Base-by-base conservation (phyloP, 2,113 vertebrate genomes). In the Chlamydotis undulata region DNA sequence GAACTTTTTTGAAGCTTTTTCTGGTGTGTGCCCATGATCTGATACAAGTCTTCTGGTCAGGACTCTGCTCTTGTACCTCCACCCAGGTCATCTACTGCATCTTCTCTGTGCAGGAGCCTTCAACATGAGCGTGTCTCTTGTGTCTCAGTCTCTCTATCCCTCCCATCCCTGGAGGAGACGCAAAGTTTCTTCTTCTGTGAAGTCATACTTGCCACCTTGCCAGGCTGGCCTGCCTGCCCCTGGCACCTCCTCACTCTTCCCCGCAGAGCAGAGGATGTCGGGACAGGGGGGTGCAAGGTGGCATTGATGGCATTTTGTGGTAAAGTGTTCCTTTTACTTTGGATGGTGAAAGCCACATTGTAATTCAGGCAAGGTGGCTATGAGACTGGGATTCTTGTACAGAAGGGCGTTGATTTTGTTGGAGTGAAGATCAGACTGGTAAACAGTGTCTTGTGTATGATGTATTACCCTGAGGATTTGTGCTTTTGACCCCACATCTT, bases 21-120 rank as follows among this genome's bases (percentile, higher is more conserved):
- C 81, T 82, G 47, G 18, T 83, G 49, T 0, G 0, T 49, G 19
- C 71, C 57, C 2, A 0, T 78, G 79, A 35, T 70, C 56, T 55
- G 37, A 22, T n/a, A 21, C 3, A 25, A n/a, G 25, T 65, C 19
- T n/a, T 79, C 64, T 90, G 55, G 47, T 49, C 63, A 78, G 53
- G 74, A 60, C 35, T n/a, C 41, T 2, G 0, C 65, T 93, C 49
- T 15, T 12, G 26, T 64, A 53, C 45, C 52, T 87, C n/a, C 2
- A 10, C 21, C 60, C 29, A 33, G 12, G 33, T 76, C 43, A 5
- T 59, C 63, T 37, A 21, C 31, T 65, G 33, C 59, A 23, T 71
- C 21, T 60, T 57, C 24, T 39, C 49, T 88, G 60, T 64, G 55
- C 1, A 3, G 65, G 31, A 43, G 68, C 43, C n/a, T 49, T 50